Conservation (phyloP, 2,888 invertebrate genomes). For the Polyommatus icarus region DNA sequence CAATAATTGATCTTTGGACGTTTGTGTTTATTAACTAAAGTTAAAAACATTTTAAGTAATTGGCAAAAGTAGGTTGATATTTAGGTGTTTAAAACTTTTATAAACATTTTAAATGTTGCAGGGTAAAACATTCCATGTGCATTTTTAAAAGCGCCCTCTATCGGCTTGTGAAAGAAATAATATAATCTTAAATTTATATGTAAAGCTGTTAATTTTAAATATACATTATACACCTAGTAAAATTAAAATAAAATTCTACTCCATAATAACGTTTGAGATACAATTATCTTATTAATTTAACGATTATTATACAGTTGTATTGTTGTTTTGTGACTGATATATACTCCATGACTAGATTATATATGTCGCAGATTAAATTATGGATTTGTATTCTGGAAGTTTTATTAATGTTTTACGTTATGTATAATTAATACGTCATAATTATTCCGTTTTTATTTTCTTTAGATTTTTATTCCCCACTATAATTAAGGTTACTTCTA, state of each 20-base stretch:
- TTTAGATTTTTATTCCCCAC: background rate
- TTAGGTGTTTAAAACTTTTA: background rate
- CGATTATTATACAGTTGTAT: background rate
- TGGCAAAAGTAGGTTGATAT: background rate
- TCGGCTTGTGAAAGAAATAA: background rate
- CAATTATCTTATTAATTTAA: background rate
- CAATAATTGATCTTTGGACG: too few relatives aligned
- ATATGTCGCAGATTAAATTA: background rate
- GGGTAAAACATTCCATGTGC: background rate
- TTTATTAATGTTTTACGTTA: background rate
- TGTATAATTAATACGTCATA: background rate
- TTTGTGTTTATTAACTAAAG: too few relatives aligned
- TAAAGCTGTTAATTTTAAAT: background rate
- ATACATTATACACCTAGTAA: background rate
- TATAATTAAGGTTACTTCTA: background rate
- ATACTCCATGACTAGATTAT: slow-evolving; percentile 6
- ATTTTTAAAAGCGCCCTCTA: background rate
- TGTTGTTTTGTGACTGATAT: background rate
- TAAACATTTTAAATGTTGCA: background rate
- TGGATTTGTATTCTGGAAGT: background rate
- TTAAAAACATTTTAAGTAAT: background rate
- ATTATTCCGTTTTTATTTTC: background rate
- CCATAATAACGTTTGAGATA: background rate
- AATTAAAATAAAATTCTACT: background rate
- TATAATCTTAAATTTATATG: background rate